A percentile compares a stretch with the other conserved stretches of the same genome.
Conservation (phyloP, 2,113 vertebrate genomes). For the Chroicocephalus ridibundus region DNA sequence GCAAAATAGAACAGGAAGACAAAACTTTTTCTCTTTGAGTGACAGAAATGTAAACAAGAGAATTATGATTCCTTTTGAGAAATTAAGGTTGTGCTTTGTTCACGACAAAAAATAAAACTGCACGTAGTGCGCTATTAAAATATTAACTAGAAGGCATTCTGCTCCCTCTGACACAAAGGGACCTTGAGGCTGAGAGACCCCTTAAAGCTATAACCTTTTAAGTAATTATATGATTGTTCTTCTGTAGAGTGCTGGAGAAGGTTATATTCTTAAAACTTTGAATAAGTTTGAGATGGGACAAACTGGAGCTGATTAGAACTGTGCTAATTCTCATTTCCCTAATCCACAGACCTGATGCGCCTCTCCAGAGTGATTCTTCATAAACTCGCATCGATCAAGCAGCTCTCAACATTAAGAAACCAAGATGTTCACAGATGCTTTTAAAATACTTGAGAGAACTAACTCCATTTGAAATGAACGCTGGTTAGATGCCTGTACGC, state of each 20-base stretch:
- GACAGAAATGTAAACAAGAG: slow-evolving; percentile 63
- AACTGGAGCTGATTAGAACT: background rate
- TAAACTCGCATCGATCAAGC: background rate
- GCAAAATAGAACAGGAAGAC: background rate
- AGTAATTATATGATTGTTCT: background rate
- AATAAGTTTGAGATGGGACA: background rate
- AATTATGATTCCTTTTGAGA: slow-evolving; percentile 53
- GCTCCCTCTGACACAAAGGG: background rate
- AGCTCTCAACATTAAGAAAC: background rate
- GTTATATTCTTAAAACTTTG: slow-evolving; percentile 2
- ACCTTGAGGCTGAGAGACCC: slow-evolving; percentile 2
- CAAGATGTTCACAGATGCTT: background rate
- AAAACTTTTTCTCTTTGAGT: slow-evolving; percentile 34
- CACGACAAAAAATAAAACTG: background rate
- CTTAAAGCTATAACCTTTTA: slow-evolving; percentile 35
- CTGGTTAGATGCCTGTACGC: background rate
- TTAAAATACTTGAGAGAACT: background rate
- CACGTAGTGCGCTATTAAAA: background rate
- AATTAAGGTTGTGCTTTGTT: slow-evolving; percentile 40
- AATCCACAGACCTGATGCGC: background rate
- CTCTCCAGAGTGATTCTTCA: background rate
- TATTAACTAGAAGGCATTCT: slow-evolving; percentile 31
- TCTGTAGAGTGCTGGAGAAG: background rate
- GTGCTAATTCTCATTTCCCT: background rate
- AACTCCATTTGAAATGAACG: background rate